phyloP scores from a whole-genome alignment of 2,113 vertebrate genomes.

The Nematolebias whitei region DNA sequence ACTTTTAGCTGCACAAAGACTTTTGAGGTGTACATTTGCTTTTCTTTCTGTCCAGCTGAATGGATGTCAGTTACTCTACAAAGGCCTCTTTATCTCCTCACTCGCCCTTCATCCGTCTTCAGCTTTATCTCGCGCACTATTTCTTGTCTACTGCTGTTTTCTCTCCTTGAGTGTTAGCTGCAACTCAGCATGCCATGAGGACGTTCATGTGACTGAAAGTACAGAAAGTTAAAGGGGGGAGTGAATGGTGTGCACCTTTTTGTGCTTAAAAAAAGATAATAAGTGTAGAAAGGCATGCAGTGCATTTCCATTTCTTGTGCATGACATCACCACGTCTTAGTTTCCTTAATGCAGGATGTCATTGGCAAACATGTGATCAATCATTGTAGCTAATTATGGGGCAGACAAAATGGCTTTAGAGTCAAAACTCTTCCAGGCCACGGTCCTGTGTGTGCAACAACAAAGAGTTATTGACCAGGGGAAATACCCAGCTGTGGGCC shows the following conservation, averaged over 20 bases:
- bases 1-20: conserved; percentile 32
- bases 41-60: conserved; percentile 29
- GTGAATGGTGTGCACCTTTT: background rate
- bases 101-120: conserved; percentile 18
- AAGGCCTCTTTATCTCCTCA: conserved; percentile 63
- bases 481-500: conserved; percentile 28
- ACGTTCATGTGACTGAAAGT: conserved; percentile 69
- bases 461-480: conserved; percentile 54
- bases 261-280: conserved; percentile 29
- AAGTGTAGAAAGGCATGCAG: conserved; percentile 27
- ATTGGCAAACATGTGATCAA: conserved; percentile 33
- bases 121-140: conserved; percentile 26
- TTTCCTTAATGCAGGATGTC: conserved; percentile 36
- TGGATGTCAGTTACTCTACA: conserved; percentile 68
- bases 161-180: conserved; percentile 33
- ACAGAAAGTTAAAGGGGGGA: conserved; percentile 4
- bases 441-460: conserved; percentile 1
- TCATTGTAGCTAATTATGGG: conserved; percentile 4
- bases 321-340: conserved; percentile 40
- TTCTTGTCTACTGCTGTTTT: conserved; percentile 24
- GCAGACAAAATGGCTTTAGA: conserved; percentile 13
- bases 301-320: background rate
- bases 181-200: conserved; percentile 38
- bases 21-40: conserved; percentile 38
- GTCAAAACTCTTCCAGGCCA: conserved; percentile 48